A percentile compares a stretch with the other conserved stretches of the same genome.
These are phyloP conservation scores for Muricea muricata DNA, from an alignment of 92 coral and sea anemone species.

Conservation along the genomic window DNA sequence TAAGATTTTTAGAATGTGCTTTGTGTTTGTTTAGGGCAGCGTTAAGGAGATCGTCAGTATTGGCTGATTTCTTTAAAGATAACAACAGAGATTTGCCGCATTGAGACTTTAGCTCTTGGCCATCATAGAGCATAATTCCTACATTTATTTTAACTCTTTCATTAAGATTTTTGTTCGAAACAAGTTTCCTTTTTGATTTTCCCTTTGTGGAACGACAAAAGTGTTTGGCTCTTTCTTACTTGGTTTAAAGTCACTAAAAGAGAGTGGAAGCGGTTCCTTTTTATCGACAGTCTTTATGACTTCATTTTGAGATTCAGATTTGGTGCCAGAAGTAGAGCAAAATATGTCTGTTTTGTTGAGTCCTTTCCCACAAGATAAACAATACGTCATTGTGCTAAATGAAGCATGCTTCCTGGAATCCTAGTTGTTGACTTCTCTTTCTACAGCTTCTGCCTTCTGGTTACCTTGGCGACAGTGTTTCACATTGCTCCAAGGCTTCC, in stretches of 20 bases:
- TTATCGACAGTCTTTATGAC: slow-evolving; percentile 1
- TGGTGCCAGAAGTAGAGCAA: slow-evolving; percentile 46
- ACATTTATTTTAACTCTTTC: slow-evolving; percentile 10
- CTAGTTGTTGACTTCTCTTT: no score
- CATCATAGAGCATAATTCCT: slow-evolving; percentile 34
- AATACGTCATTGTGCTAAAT: slow-evolving; percentile 28
- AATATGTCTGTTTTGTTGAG: neutral
- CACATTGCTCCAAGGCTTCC: no score
- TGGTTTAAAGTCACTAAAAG: neutral
- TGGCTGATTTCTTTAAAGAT: slow-evolving; percentile 29
- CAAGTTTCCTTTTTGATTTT: slow-evolving; percentile 28
- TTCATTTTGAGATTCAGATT: neutral
- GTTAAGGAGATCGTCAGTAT: slow-evolving; percentile 26
- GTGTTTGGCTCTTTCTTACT: slow-evolving; percentile 37
- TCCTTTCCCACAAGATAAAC: slow-evolving; percentile 35
- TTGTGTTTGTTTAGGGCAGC: slow-evolving; percentile 25
- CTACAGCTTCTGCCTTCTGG: no score
- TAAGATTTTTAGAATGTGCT: slow-evolving; percentile 50
- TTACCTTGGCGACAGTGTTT: no score
- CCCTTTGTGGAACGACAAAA: neutral
- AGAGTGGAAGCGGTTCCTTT: neutral
- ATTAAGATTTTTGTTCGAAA: slow-evolving; percentile 14
- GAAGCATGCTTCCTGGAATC: no score
- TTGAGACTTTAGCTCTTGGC: slow-evolving; percentile 30
- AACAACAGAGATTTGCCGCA: neutral